These are phyloP conservation scores for Zaprionus camerounensis DNA, from an alignment of 1,140 invertebrate species.

Conservation along the genomic window DNA sequence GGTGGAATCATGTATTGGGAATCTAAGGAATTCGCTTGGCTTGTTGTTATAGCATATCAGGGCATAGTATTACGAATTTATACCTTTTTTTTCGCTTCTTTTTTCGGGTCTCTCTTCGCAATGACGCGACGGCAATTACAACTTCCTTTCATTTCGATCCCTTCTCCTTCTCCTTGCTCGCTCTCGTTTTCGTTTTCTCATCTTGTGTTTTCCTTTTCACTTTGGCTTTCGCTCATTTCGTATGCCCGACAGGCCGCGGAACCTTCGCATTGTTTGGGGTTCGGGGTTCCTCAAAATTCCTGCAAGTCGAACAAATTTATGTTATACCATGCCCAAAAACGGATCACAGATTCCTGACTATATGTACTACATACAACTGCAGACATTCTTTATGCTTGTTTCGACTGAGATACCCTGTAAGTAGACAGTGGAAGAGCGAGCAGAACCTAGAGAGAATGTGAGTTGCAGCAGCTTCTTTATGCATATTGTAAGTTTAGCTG, in stretches of 20 bases:
- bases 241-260: conserved; percentile 7
- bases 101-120: not conserved
- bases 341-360: not conserved
- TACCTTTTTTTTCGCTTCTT: not conserved
- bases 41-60: conserved; percentile 3
- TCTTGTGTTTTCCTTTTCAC: not conserved
- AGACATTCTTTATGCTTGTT: not conserved
- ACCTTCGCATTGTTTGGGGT: not conserved
- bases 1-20: not conserved
- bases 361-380: not conserved
- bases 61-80: not conserved
- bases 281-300: not conserved
- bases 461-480: too few species aligned
- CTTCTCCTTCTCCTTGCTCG: not conserved
- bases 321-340: conserved; percentile 10
- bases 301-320: conserved; percentile 4
- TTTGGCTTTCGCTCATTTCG: conserved; percentile 26
- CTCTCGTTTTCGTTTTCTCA: not conserved
- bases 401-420: not conserved
- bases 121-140: not conserved
- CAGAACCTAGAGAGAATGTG: too few species aligned
- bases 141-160: not conserved
- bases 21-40: conserved; percentile 7
- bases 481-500: too few species aligned
- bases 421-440: too few species aligned